Conservation (phyloP, 35 echinoderm and acorn worm genomes). For the Antedon bifida region DNA sequence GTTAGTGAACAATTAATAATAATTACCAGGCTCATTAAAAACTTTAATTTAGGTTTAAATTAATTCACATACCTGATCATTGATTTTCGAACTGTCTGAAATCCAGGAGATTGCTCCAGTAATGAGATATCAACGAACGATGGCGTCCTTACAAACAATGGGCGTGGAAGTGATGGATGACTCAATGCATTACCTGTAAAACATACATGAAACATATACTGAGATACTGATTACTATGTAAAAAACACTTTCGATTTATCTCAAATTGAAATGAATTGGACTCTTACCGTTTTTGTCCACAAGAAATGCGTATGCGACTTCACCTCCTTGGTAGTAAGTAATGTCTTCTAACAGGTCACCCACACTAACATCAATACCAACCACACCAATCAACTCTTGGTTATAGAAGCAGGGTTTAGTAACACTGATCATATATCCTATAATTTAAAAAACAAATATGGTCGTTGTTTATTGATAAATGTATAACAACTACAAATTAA, state of each 20-base stretch:
- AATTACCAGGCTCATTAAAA: no score
- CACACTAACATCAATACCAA: slow-evolving; percentile 73
- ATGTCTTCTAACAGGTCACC: slow-evolving; percentile 78
- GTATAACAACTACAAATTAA: neutral
- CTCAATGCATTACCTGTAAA: slow-evolving; percentile 58
- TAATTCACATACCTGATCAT: slow-evolving; percentile 77
- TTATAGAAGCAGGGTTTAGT: slow-evolving; percentile 58
- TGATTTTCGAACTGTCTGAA: slow-evolving; percentile 32
- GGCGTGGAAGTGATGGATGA: slow-evolving; percentile 68
- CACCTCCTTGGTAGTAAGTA: slow-evolving; percentile 84
- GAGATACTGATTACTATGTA: neutral
- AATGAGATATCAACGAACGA: slow-evolving; percentile 67
- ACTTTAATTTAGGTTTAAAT: no score
- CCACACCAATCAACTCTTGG: slow-evolving; percentile 47
- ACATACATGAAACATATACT: neutral
- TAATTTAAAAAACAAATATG: neutral
- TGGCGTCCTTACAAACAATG: slow-evolving; percentile 38
- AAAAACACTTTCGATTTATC: no score
- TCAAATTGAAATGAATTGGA: no score
- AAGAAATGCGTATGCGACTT: slow-evolving; percentile 74
- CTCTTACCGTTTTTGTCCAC: slow-evolving; percentile 58
- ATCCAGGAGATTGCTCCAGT: slow-evolving; percentile 64
- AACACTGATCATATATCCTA: slow-evolving; percentile 73
- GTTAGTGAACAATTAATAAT: no score
- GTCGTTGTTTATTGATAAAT: neutral